Base-by-base conservation (phyloP, 2,888 invertebrate species). In the Pyralis farinalis region DNA sequence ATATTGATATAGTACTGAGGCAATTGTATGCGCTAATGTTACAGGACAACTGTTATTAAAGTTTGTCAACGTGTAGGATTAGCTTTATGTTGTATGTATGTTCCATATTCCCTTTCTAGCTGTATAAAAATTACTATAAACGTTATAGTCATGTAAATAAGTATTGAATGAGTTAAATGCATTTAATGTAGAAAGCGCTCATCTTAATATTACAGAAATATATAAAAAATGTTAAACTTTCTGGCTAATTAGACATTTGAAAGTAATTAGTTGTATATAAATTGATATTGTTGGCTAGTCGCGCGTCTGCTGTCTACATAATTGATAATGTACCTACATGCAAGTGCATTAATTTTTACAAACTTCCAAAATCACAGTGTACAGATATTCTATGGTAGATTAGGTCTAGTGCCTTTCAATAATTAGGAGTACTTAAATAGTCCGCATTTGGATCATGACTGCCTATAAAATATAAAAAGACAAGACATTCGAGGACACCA, bases 371-470 rank as follows among this genome's bases (percentile, higher is more conserved):
- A 62, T 59, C 58, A 57, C 62, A 55, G 51, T 75, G 75, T 82
- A 85, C 76, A 85, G 76, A 85, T 72, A 81, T 71, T 75, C 55
- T 80, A 82, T 78, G 43, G 78, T 86, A 85, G 82, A 67, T 69
- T 85, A 84, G 80, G 80, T 81, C 72, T 71, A 86, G 86, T 86
- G 86, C 86, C 86, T 87, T 87, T 71, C 70, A 70, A 65, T 65
- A 66, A 63, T 71, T 78, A 82, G 76, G 63, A 66, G 76, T 84
- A 77, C 75, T 76, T 78, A 73, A 70, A 62, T 60, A 51, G 49
- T 51, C 52, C 55, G 49, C 46, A 46, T 43, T n/a, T 44, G 43
- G 37, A 44, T 46, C 43, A 46, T 40, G 43, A 42, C 20, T 25
- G n/a, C 10, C 10, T 22, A 28, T 10, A 38, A 37, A 34, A 34